phyloP scores from a whole-genome alignment of 2,888 invertebrate genomes.

The Dorcus parallelipipedus region DNA sequence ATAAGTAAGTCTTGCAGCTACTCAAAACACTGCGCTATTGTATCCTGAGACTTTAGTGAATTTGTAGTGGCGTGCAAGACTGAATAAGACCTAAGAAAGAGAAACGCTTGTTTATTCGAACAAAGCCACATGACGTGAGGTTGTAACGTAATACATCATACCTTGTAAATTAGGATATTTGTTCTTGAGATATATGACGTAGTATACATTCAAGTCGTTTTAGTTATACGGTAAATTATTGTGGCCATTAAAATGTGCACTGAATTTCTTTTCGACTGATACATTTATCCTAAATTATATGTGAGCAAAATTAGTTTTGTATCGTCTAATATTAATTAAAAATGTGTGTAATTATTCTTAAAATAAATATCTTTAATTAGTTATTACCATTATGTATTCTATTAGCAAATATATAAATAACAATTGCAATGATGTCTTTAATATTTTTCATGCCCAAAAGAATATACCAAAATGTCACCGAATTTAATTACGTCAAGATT shows the following conservation, averaged over 20 bases:
- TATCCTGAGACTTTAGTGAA: background rate
- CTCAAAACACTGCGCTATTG: too few relatives aligned
- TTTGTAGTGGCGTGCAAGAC: too few relatives aligned
- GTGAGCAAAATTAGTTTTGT: background rate
- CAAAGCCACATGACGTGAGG: too few relatives aligned
- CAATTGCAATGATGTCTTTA: too few relatives aligned
- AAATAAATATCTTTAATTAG: background rate
- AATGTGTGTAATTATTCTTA: background rate
- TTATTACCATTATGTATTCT: background rate
- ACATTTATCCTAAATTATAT: background rate
- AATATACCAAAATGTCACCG: too few relatives aligned
- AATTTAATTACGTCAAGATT: too few relatives aligned
- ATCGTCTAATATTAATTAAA: background rate
- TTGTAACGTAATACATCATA: too few relatives aligned
- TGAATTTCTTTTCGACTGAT: background rate
- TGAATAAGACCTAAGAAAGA: too few relatives aligned
- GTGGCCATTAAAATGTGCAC: background rate
- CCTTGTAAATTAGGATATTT: background rate
- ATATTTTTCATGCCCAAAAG: too few relatives aligned
- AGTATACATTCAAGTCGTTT: too few relatives aligned
- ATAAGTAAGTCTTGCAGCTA: too few relatives aligned
- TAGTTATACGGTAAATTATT: background rate
- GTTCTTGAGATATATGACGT: background rate
- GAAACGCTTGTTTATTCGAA: too few relatives aligned
- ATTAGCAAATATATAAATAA: background rate